phyloP scores from a whole-genome alignment of 2,888 invertebrate genomes.

The Vandiemenella viatica region DNA sequence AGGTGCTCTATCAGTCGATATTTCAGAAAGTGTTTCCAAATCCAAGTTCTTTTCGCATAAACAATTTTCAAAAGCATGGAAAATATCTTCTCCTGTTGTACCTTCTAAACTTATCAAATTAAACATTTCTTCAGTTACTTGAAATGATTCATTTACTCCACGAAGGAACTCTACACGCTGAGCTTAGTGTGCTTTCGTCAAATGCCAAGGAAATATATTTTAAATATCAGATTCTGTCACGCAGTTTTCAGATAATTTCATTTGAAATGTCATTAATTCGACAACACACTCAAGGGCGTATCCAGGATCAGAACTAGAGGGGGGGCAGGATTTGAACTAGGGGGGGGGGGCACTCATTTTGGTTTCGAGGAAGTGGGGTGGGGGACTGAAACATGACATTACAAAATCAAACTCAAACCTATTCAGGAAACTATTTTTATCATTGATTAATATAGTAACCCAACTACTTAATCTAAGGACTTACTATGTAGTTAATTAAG shows the following conservation, averaged over 20 bases:
- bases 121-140: conserved; percentile 12
- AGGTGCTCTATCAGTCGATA: conserved; percentile 10
- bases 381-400: no score
- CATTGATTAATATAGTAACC: no score
- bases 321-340: no score
- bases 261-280: conserved; percentile 14
- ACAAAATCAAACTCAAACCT: no score
- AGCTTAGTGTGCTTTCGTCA: conserved; percentile 4
- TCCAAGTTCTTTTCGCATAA: conserved; percentile 12
- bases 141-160: conserved; percentile 10
- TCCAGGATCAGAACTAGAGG: no score
- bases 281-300: no score
- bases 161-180: conserved; percentile 2
- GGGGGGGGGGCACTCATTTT: no score
- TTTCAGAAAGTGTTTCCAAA: conserved; percentile 12
- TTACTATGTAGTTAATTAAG: no score
- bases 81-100: conserved; percentile 16
- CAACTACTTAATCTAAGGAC: no score
- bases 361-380: no score
- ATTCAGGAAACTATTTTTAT: no score
- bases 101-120: conserved; percentile 14
- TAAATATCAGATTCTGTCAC: conserved; percentile 13
- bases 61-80: conserved; percentile 9
- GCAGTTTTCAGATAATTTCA: conserved; percentile 11
- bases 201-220: conserved; percentile 14